phyloP scores from a whole-genome alignment of 2,888 invertebrate species.

The Coenonympha glycerion region DNA sequence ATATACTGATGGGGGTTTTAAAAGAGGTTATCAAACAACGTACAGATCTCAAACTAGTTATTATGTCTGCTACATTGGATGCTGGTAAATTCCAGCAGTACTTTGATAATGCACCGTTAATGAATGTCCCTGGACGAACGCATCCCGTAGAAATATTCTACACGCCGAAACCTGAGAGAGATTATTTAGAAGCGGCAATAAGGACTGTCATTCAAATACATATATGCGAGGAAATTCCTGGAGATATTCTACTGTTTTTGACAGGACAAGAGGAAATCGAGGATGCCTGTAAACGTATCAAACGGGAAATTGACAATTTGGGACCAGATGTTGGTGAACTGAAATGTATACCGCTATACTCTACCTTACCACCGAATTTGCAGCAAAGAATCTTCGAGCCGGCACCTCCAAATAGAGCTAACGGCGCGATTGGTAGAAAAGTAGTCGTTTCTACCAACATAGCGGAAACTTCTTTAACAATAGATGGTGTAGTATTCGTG shows the following conservation, averaged over 20 bases:
- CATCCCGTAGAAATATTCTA: slow-evolving; percentile 89
- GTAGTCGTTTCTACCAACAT: slow-evolving; percentile 99
- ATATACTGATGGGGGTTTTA: slow-evolving; percentile 98
- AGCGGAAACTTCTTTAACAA: slow-evolving; percentile 98
- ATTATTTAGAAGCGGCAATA: slow-evolving; percentile 99
- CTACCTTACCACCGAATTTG: slow-evolving; percentile 96
- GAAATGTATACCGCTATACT: slow-evolving; percentile 98
- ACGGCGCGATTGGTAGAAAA: slow-evolving; percentile 91
- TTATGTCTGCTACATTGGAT: slow-evolving; percentile 99
- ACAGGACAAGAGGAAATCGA: slow-evolving; percentile 94
- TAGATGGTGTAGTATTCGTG: slow-evolving; percentile 99
- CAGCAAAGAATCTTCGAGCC: slow-evolving; percentile 98
- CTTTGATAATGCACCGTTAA: slow-evolving; percentile 97
- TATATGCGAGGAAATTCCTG: slow-evolving; percentile 93
- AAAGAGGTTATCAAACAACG: slow-evolving; percentile 98
- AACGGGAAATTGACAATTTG: slow-evolving; percentile 94
- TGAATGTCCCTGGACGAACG: slow-evolving; percentile 92
- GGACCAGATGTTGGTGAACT: slow-evolving; percentile 98
- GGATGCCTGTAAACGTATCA: slow-evolving; percentile 98
- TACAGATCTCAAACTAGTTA: slow-evolving; percentile 94
- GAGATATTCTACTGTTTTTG: slow-evolving; percentile 94
- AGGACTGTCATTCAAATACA: slow-evolving; percentile 97
- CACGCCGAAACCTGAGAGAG: slow-evolving; percentile 97
- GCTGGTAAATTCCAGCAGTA: slow-evolving; percentile 99
- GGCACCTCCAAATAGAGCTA: slow-evolving; percentile 92